Conservation (phyloP, 2,888 invertebrate species). For the Cacoxenus indagator region DNA sequence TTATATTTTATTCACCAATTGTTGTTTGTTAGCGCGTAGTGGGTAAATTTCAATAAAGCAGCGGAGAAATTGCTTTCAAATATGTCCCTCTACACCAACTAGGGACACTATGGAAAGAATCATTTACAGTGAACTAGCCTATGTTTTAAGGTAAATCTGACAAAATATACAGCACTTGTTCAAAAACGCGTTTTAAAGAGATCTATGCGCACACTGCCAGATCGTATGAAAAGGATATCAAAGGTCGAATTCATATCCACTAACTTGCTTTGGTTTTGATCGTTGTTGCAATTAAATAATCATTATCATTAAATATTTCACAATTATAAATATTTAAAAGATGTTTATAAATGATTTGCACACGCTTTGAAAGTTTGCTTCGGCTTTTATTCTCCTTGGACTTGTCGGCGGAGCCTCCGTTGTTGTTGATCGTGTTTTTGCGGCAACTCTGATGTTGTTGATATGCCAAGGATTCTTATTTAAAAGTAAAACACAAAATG, state of each 20-base stretch:
- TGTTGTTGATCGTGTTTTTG: conserved; percentile 21
- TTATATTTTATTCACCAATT: neutral
- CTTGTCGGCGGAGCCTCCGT: conserved; percentile 9
- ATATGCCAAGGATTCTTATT: neutral
- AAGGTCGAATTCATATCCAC: neutral
- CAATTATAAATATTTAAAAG: too few species aligned
- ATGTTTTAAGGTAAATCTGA: too few species aligned
- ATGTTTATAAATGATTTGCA: too few species aligned
- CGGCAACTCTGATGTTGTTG: neutral
- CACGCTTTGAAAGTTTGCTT: too few species aligned
- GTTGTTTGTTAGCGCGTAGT: neutral
- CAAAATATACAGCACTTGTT: conserved; percentile 38
- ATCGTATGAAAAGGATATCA: neutral
- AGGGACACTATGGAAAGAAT: too few species aligned
- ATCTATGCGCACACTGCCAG: conserved; percentile 31
- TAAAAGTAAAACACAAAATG: neutral
- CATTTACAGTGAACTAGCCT: too few species aligned
- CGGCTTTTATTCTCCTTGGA: too few species aligned
- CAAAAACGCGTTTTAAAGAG: conserved; percentile 37
- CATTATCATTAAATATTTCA: too few species aligned
- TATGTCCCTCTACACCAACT: too few species aligned
- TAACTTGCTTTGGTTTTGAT: too few species aligned
- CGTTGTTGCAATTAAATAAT: too few species aligned
- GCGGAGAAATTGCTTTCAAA: too few species aligned
- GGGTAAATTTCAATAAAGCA: conserved; percentile 25